Evolutionary conservation across 2,113 vertebrate genomes (phyloP).

Genomic region (Onychostruthus taczanowskii): DNA sequence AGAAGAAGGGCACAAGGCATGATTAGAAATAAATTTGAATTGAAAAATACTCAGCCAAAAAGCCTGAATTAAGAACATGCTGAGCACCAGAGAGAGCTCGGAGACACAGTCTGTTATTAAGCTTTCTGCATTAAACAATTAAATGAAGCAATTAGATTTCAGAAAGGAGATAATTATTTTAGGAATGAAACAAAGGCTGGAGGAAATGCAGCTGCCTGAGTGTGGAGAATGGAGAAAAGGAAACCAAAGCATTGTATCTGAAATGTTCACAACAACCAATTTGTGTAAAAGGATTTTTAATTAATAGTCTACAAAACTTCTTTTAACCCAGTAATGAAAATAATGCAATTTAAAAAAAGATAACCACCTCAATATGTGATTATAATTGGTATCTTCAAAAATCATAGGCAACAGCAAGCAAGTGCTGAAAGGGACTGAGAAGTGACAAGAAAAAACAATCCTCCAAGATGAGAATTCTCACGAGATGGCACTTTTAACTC

Average conservation of each 20-base stretch:
- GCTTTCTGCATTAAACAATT: neutral
- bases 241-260: neutral
- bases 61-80: neutral
- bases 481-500: neutral
- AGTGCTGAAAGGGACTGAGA: neutral
- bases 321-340: neutral
- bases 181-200: neutral
- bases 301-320: neutral
- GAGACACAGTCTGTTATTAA: neutral
- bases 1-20: neutral
- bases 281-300: neutral
- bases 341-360: neutral
- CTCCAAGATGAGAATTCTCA: neutral
- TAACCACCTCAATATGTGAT: neutral
- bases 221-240: neutral
- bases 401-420: neutral
- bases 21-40: neutral
- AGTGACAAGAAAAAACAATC: neutral
- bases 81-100: neutral
- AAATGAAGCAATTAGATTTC: conserved; percentile 27
- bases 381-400: neutral
- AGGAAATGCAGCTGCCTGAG: neutral
- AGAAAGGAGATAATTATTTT: conserved; percentile 13
- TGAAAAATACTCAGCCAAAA: neutral
- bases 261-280: neutral